Evolutionary conservation across 2,113 vertebrate genomes (phyloP).

Genomic region (Strix uralensis): DNA sequence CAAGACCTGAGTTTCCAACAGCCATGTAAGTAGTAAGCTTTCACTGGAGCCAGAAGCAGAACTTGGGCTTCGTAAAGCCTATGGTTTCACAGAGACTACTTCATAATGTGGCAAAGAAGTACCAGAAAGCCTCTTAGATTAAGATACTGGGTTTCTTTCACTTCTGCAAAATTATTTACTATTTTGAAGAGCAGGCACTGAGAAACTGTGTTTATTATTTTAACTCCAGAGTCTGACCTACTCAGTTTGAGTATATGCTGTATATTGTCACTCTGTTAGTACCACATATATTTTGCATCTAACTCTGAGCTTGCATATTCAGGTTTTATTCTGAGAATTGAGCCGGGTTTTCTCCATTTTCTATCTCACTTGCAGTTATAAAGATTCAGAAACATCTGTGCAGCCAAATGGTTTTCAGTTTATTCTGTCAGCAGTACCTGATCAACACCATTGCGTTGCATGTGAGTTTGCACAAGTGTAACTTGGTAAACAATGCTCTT

Average conservation of each 20-base stretch:
- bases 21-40: background rate
- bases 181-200: background rate
- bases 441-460: background rate
- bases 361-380: background rate
- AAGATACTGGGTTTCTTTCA: background rate
- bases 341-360: background rate
- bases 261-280: background rate
- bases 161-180: background rate
- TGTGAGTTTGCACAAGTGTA: background rate
- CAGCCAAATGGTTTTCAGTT: background rate
- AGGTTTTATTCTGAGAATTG: background rate
- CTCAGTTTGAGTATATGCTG: background rate
- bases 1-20: background rate
- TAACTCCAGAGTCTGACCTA: background rate
- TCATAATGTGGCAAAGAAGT: background rate
- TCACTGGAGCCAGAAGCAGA: background rate
- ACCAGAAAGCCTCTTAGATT: background rate
- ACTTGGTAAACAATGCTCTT: background rate
- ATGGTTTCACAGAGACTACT: background rate
- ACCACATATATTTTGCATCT: background rate
- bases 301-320: background rate
- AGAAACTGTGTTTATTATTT: background rate
- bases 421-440: background rate
- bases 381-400: background rate
- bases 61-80: rapidly evolving